Percentiles rank a stretch among this genome's conserved stretches.
Evolutionary conservation across 2,888 invertebrate species (phyloP).

Genomic region (Phyllotreta cruciferae): DNA sequence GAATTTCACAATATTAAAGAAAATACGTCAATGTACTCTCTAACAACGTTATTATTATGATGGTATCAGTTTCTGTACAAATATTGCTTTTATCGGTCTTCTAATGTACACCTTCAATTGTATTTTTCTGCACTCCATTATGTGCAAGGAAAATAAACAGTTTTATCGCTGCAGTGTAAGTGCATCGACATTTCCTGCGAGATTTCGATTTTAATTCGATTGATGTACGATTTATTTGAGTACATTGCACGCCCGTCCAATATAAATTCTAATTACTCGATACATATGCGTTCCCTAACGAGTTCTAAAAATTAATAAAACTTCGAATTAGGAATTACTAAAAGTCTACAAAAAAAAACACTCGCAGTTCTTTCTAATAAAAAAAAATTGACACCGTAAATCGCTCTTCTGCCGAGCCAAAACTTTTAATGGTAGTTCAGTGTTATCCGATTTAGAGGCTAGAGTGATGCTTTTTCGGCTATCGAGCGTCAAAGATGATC

Average conservation of each 20-base stretch:
- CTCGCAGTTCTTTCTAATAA: constrained; percentile 3
- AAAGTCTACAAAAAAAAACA: constrained; percentile 6
- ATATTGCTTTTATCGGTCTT: constrained; percentile 27
- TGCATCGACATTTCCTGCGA: constrained; percentile 14
- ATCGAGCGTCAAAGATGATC: constrained; percentile 54
- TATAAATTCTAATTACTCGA: no score
- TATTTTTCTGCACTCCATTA: constrained; percentile 20
- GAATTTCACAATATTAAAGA: no score
- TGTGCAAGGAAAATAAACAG: not conserved
- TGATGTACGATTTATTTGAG: no score
- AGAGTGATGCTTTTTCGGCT: constrained; percentile 44
- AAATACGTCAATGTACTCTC: not conserved
- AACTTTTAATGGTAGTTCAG: constrained; percentile 51
- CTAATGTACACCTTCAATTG: constrained; percentile 23
- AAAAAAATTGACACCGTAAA: constrained; percentile 28
- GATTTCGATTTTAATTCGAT: constrained; percentile 1
- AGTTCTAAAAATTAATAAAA: no score
- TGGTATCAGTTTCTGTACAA: constrained; percentile 18
- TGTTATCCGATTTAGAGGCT: constrained; percentile 50
- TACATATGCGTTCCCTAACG: no score
- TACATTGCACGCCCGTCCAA: no score
- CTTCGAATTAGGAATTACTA: no score
- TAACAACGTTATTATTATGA: constrained; percentile 23
- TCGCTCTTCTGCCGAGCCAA: constrained; percentile 33
- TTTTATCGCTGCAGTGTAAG: constrained; percentile 3